phyloP scores from a whole-genome alignment of 2,888 invertebrate species.

The Papilio demoleus region DNA sequence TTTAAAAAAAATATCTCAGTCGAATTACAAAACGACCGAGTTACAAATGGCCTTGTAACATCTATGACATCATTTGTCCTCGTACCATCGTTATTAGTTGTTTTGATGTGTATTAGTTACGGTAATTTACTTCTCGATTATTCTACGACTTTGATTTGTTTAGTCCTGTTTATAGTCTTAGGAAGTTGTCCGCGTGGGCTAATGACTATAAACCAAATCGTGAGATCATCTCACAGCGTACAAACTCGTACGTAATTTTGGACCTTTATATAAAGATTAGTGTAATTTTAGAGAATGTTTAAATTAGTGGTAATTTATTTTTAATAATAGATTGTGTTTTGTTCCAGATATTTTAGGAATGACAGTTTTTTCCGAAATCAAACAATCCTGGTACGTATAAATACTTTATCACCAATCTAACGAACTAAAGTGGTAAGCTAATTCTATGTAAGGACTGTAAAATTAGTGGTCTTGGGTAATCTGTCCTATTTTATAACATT shows the following conservation, averaged over 20 bases:
- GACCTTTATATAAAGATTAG: too few relatives aligned
- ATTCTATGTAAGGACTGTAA: not conserved
- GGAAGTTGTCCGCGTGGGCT: slow-evolving; percentile 9
- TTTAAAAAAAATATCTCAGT: too few relatives aligned
- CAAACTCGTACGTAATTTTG: too few relatives aligned
- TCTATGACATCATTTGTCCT: slow-evolving; percentile 32
- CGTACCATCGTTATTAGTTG: slow-evolving; percentile 24
- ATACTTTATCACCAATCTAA: not conserved
- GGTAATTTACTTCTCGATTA: slow-evolving; percentile 7
- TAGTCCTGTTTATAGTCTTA: not conserved
- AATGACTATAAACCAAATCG: not conserved
- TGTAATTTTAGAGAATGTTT: not conserved
- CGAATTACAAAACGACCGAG: not conserved
- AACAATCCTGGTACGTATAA: slow-evolving; percentile 65
- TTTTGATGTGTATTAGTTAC: slow-evolving; percentile 20
- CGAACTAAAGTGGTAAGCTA: too few relatives aligned
- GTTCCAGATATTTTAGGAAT: slow-evolving; percentile 73
- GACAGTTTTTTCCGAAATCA: slow-evolving; percentile 54
- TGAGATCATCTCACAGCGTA: not conserved
- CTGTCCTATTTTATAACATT: not conserved
- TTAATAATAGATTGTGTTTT: slow-evolving; percentile 44
- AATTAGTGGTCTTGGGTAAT: too few relatives aligned
- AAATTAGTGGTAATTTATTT: too few relatives aligned
- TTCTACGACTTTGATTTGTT: not conserved
- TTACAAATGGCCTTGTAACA: not conserved